Evolutionary conservation across 2,797 vertebrate species (phyloP).

Genomic region (Anomalospiza imberbis): DNA sequence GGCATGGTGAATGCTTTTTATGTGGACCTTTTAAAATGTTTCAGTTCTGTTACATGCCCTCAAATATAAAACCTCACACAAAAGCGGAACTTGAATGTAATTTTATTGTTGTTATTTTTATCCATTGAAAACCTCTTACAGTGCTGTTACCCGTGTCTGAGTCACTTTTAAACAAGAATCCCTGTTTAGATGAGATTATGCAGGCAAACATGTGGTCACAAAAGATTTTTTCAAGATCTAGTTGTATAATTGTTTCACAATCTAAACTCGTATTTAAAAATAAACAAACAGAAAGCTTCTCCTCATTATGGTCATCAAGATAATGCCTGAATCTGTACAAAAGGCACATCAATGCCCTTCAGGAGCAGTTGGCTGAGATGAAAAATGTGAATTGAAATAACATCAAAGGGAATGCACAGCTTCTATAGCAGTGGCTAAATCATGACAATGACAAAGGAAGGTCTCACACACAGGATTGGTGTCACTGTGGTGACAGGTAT

Average conservation of each 20-base stretch:
- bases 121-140: neutral
- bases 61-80: neutral
- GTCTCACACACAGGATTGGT: neutral
- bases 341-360: neutral
- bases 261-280: conserved; percentile 15
- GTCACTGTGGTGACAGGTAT: neutral
- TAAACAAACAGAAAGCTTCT: conserved; percentile 16
- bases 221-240: neutral
- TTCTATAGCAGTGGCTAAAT: neutral
- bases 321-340: neutral
- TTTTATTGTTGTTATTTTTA: conserved; percentile 1
- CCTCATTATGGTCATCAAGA: neutral
- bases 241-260: conserved; percentile 15
- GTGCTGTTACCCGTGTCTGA: conserved; percentile 2
- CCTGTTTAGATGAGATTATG: conserved; percentile 12
- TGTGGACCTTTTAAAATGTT: neutral
- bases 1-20: neutral
- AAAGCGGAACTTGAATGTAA: neutral
- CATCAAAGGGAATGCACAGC: neutral
- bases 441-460: neutral
- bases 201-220: neutral
- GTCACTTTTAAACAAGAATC: conserved; percentile 14
- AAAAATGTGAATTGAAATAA: neutral
- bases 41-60: neutral
- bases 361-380: neutral